Conservation (phyloP, 2,888 invertebrate genomes). For the Nowickia ferox region DNA sequence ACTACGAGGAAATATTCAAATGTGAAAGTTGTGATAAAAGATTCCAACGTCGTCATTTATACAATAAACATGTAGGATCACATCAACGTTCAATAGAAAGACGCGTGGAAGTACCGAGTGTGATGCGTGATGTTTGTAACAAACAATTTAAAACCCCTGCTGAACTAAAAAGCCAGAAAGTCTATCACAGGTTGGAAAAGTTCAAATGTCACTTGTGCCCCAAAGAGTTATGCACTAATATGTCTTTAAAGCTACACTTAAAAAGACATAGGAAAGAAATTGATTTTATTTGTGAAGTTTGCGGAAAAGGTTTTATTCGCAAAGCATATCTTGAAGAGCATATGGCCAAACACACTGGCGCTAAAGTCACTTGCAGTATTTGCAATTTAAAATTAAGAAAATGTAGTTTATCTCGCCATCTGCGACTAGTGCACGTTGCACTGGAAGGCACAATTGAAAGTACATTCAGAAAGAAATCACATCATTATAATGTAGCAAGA, state of each 20-base stretch:
- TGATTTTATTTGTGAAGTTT: slow-evolving; percentile 52
- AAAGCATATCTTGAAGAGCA: slow-evolving; percentile 1
- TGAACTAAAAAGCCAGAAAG: background rate
- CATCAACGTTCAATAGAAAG: slow-evolving; percentile 19
- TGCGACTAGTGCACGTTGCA: slow-evolving; percentile 42
- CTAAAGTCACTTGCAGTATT: slow-evolving; percentile 53
- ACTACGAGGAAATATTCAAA: slow-evolving; percentile 47
- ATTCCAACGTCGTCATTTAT: slow-evolving; percentile 27
- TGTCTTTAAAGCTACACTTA: slow-evolving; percentile 5
- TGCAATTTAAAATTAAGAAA: slow-evolving; percentile 53
- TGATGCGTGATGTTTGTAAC: slow-evolving; percentile 15
- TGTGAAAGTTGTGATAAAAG: slow-evolving; percentile 40
- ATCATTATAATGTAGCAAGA: slow-evolving; percentile 1
- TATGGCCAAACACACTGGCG: slow-evolving; percentile 46
- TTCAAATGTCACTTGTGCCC: slow-evolving; percentile 44
- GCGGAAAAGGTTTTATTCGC: slow-evolving; percentile 44
- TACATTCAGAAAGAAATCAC: slow-evolving; percentile 18
- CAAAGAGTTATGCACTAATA: slow-evolving; percentile 7
- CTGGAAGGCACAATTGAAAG: slow-evolving; percentile 51
- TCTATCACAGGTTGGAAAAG: background rate
- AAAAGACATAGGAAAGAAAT: slow-evolving; percentile 34
- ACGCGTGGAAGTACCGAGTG: background rate
- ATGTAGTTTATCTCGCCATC: slow-evolving; percentile 41
- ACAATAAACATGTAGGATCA: slow-evolving; percentile 39
- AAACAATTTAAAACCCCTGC: background rate